Evolutionary conservation across 2,113 vertebrate genomes (phyloP), one percentile per base, ranked within the genome.

Genomic region (Diphyllodes magnificus): DNA sequence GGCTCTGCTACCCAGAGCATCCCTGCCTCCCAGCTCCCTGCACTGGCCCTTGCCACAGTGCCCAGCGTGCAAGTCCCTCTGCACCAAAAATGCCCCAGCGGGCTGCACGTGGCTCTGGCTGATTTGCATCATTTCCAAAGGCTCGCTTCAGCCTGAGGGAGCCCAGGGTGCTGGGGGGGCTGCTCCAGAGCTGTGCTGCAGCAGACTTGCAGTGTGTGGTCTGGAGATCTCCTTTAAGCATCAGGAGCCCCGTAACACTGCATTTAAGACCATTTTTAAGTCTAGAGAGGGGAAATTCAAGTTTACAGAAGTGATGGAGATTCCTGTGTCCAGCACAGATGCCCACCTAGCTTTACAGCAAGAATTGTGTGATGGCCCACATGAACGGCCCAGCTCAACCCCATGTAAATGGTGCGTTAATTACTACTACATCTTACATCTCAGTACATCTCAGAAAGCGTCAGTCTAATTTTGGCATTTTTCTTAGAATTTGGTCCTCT

Each of bases 41-140:
- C 2, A 10, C 17, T 0, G 8, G 23, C 14, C 39, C 39, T 33
- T 2, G 19, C 51, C 30, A 40, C 51, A 28, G 53, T 3, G 5
- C 37, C 44, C 14, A 9, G 17, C 9, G 4, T 7, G 0, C 1
- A 1, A 8, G 39, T 8, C 18, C 33, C 72, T 50, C 24, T 10
- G 54, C 66, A 53, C 4, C 15, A 44, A 27, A 80, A 69, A 9
- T 5, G 28, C 11, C 54, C n/a, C 70, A 23, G 4, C 1, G 2
- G 18, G 30, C 16, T 27, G 60, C 13, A 18, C 23, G 1, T 3
- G 22, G 28, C 18, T 65, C 20, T 64, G 35, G 21, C 35, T 53
- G 31, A 4, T 70, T 54, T 35, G 22, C 69, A 66, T n/a, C 11
- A 25, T 8, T 33, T 35, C 18, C 3, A 6, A 83, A 28, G 33